Evolutionary conservation across 2,888 invertebrate genomes (phyloP), one percentile per base, ranked within the genome.

Genomic region (Leptinotarsa haldemani): DNA sequence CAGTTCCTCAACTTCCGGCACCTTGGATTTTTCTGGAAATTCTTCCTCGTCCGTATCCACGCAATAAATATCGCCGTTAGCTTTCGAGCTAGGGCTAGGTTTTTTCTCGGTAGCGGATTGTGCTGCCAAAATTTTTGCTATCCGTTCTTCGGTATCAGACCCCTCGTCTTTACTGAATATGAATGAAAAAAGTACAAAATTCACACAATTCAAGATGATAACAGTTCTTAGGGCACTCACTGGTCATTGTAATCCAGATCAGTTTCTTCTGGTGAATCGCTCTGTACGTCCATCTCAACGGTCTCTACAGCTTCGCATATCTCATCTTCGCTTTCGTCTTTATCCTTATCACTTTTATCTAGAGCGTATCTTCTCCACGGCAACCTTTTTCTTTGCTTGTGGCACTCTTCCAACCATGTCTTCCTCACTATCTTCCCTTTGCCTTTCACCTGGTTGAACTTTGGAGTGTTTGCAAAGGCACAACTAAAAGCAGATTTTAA

Each of bases 391-490:
- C 91, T 89, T 69, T 90, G 87, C 16, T 82, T 84, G 80, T 90
- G 88, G 81, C 94, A 93, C 74, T 91, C 91, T 77, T 90, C 89
- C 74, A 97, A 88, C 97, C 97, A 97, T n/a, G 90, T 90, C 78
- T 90, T 92, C 25, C 86, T 91, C 3, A 94, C 93, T 72, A 93
- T 94, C 74, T 91, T 91, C 1, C 91, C 89, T 74, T 90, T 90
- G 1, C 91, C 90, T 79, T 89, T 90, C 2, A 94, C 94, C 87
- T 93, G 91, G 68, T 91, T 90, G 85, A 94, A 94, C 87, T 97
- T 97, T 4, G 97, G 97, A 5, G 97, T 97, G 86, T 95, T 95
- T 5, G 91, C 88, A 88, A 96, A 97, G 15, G 97, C 97, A 88
- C 97, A 97, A 63, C 97, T 96, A 87, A 66, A 58, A 65, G 30